These are phyloP conservation scores for Carpatolechia fugitivella DNA, from an alignment of 2,888 invertebrate genomes.

Conservation along the genomic window DNA sequence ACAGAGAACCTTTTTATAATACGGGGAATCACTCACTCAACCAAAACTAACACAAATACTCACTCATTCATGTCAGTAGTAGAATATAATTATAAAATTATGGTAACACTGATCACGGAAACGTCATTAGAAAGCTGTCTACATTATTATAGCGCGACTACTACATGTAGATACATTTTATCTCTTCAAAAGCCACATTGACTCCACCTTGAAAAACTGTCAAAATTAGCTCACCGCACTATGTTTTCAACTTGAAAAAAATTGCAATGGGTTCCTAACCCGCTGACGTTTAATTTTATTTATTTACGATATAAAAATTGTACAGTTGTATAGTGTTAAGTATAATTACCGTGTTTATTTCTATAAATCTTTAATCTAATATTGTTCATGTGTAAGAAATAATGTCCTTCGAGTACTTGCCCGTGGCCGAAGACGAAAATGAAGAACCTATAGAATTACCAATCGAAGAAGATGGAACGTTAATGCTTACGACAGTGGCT, in stretches of 20 bases:
- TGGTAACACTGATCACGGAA: constrained; percentile 40
- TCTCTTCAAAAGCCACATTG: constrained; percentile 30
- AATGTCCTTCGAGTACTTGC: constrained; percentile 84
- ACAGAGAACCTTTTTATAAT: too few relatives aligned
- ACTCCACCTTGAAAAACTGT: constrained; percentile 38
- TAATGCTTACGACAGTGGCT: constrained; percentile 94
- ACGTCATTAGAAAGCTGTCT: constrained; percentile 72
- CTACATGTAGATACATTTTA: constrained; percentile 50
- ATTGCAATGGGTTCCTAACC: constrained; percentile 77
- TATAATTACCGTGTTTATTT: constrained; percentile 67
- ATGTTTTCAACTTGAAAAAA: constrained; percentile 73
- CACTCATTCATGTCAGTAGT: constrained; percentile 6
- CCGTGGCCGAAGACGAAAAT: constrained; percentile 98
- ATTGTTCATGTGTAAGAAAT: constrained; percentile 75
- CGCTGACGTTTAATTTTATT: constrained; percentile 78
- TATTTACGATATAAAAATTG: constrained; percentile 72
- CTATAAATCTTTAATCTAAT: constrained; percentile 57
- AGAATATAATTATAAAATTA: constrained; percentile 13
- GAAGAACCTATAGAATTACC: constrained; percentile 99
- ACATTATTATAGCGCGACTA: constrained; percentile 44
- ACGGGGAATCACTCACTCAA: too few relatives aligned
- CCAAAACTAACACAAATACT: too few relatives aligned
- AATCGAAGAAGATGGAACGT: constrained; percentile 95
- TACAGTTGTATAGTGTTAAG: constrained; percentile 74
- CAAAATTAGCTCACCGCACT: constrained; percentile 48